Percentiles rank a stretch among this genome's conserved stretches.
Conservation (phyloP, 1,140 invertebrate species). For the Macrotrachela quadricornifera region DNA sequence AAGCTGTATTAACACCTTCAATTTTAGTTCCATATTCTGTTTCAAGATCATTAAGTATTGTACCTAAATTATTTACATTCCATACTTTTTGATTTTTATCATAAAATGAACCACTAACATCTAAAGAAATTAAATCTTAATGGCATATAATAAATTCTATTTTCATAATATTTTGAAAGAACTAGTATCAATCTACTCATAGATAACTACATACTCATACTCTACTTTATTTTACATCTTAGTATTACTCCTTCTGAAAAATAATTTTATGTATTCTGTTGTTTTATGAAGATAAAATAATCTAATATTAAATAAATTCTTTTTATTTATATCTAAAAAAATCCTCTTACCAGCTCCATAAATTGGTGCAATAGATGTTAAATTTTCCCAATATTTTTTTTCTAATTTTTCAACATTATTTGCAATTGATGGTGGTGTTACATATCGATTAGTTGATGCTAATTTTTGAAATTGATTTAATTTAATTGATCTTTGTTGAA, state of each 20-base stretch:
- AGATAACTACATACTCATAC: too few relatives aligned
- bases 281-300: too few relatives aligned
- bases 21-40: slow-evolving; percentile 87
- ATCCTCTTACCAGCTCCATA: slow-evolving; percentile 27
- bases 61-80: slow-evolving; percentile 81
- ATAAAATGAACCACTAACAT: slow-evolving; percentile 79
- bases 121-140: slow-evolving; percentile 19
- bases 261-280: too few relatives aligned
- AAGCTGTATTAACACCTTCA: slow-evolving; percentile 92
- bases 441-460: slow-evolving; percentile 47
- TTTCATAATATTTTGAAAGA: too few relatives aligned
- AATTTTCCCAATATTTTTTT: slow-evolving; percentile 77
- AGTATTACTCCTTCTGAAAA: too few relatives aligned
- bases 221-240: too few relatives aligned
- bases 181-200: too few relatives aligned
- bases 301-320: too few relatives aligned
- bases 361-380: slow-evolving; percentile 19
- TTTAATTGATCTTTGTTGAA: slow-evolving; percentile 66
- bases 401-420: slow-evolving; percentile 72
- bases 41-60: slow-evolving; percentile 77
- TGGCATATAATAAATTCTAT: too few relatives aligned
- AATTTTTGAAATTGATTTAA: slow-evolving; percentile 66
- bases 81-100: slow-evolving; percentile 53
- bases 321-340: too few relatives aligned
- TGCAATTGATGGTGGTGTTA: slow-evolving; percentile 53